These are phyloP conservation scores for Corythornis madagascariensis DNA, from an alignment of 2,113 vertebrate species.

Conservation along the genomic window DNA sequence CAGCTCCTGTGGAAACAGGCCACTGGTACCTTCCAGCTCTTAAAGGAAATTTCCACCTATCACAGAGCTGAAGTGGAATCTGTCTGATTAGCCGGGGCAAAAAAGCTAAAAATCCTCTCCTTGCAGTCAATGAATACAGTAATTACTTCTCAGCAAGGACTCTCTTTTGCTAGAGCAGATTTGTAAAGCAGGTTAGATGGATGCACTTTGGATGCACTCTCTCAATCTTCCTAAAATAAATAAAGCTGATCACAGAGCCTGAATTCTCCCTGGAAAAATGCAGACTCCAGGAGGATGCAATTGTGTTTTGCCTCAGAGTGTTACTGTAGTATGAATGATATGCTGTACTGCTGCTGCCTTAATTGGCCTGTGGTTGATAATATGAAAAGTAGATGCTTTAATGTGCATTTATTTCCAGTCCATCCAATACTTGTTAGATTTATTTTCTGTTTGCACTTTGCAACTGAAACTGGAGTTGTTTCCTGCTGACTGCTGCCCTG, in stretches of 20 bases:
- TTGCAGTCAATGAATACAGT: neutral
- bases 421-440: neutral
- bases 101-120: neutral
- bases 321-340: neutral
- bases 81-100: neutral
- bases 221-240: neutral
- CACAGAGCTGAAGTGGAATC: neutral
- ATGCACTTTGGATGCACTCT: neutral
- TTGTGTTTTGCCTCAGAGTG: neutral
- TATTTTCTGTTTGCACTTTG: neutral
- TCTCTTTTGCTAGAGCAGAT: neutral
- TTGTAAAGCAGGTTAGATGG: neutral
- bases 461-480: neutral
- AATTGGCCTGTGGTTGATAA: neutral
- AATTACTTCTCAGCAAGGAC: neutral
- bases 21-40: neutral
- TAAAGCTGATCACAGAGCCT: neutral
- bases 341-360: neutral
- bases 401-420: neutral
- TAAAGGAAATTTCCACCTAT: neutral
- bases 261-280: neutral
- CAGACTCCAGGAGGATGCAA: neutral
- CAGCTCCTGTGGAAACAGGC: neutral
- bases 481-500: neutral
- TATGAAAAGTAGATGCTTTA: neutral